Percentiles rank a stretch among this genome's conserved stretches.
phyloP scores from a whole-genome alignment of 2,113 vertebrate species.

The Centrocercus urophasianus region DNA sequence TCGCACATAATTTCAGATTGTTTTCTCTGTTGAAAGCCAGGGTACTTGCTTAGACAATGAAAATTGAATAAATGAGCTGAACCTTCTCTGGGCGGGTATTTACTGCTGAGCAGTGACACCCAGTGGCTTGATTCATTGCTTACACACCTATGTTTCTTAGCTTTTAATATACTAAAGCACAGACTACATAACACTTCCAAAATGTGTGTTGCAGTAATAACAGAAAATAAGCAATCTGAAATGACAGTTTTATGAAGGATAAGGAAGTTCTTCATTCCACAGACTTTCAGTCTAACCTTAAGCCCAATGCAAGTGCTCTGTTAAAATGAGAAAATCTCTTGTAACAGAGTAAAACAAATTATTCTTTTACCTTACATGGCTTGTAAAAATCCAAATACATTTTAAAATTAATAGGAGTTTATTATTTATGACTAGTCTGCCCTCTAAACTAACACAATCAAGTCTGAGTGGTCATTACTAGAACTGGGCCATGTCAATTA shows the following conservation, averaged over 20 bases:
- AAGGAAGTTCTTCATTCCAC: background rate
- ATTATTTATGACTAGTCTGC: background rate
- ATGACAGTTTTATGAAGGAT: background rate
- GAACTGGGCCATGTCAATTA: background rate
- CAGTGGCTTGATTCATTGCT: background rate
- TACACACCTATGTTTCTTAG: background rate
- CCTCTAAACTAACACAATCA: background rate
- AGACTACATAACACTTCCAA: background rate
- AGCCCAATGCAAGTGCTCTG: background rate
- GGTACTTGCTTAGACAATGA: background rate
- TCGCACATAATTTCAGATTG: background rate
- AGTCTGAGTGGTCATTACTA: background rate
- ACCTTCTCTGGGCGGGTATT: background rate
- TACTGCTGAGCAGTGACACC: conserved; percentile 54
- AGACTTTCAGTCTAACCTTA: background rate
- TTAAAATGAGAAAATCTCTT: conserved; percentile 7
- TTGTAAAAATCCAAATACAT: background rate
- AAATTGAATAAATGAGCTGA: background rate
- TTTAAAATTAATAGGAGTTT: background rate
- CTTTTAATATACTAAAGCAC: background rate
- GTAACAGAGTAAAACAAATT: background rate
- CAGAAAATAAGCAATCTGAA: background rate
- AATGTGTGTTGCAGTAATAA: background rate
- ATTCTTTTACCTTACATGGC: background rate
- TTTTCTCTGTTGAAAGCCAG: background rate